A percentile compares a stretch with the other conserved stretches of the same genome.
These are phyloP conservation scores for Chloroceryle aenea DNA, from an alignment of 2,113 vertebrate genomes.

Conservation along the genomic window DNA sequence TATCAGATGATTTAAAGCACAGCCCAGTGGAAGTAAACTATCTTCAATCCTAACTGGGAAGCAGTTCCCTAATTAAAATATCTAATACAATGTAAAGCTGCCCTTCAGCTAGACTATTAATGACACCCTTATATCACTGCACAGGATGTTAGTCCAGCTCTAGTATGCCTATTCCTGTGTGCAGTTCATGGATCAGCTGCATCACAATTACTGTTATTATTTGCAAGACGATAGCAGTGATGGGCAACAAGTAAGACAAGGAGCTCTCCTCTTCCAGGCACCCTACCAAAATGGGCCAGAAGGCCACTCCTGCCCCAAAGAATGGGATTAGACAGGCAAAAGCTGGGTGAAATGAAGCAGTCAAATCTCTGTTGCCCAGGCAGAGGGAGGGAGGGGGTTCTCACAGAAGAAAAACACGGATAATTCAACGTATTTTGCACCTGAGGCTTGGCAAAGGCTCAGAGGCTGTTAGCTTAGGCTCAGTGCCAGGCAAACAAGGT, in stretches of 20 bases:
- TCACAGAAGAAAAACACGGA: background rate
- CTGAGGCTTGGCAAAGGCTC: slow-evolving; percentile 38
- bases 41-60: background rate
- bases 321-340: background rate
- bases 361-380: background rate
- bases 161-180: background rate
- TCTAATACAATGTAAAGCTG: background rate
- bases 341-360: background rate
- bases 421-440: background rate
- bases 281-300: background rate
- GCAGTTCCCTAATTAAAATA: background rate
- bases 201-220: background rate
- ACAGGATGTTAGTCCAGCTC: background rate
- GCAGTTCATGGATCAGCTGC: background rate
- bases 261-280: background rate
- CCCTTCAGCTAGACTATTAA: background rate
- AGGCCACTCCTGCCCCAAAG: background rate
- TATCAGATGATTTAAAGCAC: slow-evolving; percentile 1
- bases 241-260: background rate
- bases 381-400: background rate
- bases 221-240: background rate
- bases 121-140: background rate
- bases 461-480: slow-evolving; percentile 35
- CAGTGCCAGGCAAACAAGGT: slow-evolving; percentile 4
- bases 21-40: background rate